phyloP scores from a whole-genome alignment of 2,797 vertebrate genomes.

The Myotis vivesi region DNA sequence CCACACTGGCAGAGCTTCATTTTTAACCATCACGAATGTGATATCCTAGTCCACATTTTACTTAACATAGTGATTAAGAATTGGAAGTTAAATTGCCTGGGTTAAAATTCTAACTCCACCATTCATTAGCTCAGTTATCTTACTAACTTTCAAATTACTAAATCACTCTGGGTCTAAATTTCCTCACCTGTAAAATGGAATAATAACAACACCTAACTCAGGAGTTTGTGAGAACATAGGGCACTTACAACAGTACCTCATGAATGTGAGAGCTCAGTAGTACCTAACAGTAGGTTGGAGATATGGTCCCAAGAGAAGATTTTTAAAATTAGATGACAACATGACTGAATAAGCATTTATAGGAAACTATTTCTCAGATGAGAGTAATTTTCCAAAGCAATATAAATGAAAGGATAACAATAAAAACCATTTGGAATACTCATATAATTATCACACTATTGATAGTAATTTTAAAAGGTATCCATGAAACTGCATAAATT shows the following conservation, averaged over 20 bases:
- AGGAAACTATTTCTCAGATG: conserved; percentile 10
- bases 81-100: neutral
- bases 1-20: neutral
- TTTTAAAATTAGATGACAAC: conserved; percentile 27
- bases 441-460: neutral
- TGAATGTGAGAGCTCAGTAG: neutral
- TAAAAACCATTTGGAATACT: neutral
- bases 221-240: neutral
- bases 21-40: neutral
- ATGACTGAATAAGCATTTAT: neutral
- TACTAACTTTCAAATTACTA: conserved; percentile 23
- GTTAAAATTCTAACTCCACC: conserved; percentile 9
- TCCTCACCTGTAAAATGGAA: conserved; percentile 2
- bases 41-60: neutral
- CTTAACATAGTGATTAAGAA: neutral
- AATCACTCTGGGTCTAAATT: neutral
- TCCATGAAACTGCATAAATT: neutral
- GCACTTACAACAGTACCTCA: neutral
- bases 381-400: conserved; percentile 27
- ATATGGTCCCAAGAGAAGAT: neutral
- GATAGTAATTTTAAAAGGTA: neutral
- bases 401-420: conserved; percentile 20
- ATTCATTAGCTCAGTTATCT: conserved; percentile 20
- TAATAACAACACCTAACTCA: neutral
- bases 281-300: neutral